Evolutionary conservation across 2,888 invertebrate genomes (phyloP), one percentile per base, ranked within the genome.

Genomic region (Trichogramma evanescens): DNA sequence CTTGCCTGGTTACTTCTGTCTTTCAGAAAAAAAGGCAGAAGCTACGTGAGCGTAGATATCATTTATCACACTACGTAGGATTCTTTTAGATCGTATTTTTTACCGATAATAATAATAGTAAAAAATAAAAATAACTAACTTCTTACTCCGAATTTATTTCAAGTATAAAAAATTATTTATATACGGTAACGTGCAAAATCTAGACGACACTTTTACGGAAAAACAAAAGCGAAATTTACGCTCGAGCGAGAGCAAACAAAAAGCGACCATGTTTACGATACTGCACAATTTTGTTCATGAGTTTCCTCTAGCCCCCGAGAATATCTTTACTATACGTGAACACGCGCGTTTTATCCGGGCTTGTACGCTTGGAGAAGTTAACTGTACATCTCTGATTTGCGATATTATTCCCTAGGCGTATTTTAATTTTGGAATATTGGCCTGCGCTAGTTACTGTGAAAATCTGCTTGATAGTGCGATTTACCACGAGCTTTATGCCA

Each of bases 151-250:
- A 26, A 26, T 26, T 67, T 66, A 71, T 63, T 65, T 64, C 68
- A 54, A 54, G 54, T 48, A 61, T 63, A 67, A 61, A 62, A 26
- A 26, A 26, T 26, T 26, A 26, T 26, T 26, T 26, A 26, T 26
- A 2, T 26, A 26, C 26, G 26, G 26, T 26, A 26, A 26, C 26
- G 26, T 2, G 26, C 26, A 26, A 26, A 26, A 26, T 26, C 26
- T 26, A 26, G 26, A 26, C 26, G 26, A 26, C 67, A 68, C 69
- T 67, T 68, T 63, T 64, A 65, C 44, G 46, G 46, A 73, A 72
- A 74, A 75, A 77, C 71, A 77, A 76, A 74, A 77, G 77, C 77
- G 77, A 77, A 77, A 77, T 77, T 77, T 77, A 75, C 75, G 72
- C 51, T 57, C 50, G 26, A 5, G 44, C n/a, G 10, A 50, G 52